phyloP scores from a whole-genome alignment of 2,797 vertebrate genomes.

The Morus bassanus region DNA sequence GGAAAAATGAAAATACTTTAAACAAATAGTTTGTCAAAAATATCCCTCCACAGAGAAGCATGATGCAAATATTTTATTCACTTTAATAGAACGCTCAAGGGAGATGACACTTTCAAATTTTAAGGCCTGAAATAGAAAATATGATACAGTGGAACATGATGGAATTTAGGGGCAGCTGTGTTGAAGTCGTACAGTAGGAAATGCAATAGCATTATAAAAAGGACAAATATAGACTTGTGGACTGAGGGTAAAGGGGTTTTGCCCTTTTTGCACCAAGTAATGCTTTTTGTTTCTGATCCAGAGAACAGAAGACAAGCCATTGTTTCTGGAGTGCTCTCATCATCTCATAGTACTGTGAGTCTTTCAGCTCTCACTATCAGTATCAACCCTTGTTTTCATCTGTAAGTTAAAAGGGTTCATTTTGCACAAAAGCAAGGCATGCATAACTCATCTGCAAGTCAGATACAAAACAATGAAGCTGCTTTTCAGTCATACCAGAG shows the following conservation, averaged over 20 bases:
- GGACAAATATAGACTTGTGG: not conserved
- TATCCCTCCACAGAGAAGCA: fast-evolving
- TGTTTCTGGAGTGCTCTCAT: not conserved
- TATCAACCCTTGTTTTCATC: not conserved
- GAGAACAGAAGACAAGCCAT: not conserved
- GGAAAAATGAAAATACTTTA: not conserved
- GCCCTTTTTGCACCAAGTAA: not conserved
- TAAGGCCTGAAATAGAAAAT: not conserved
- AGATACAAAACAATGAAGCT: not conserved
- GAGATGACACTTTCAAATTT: not conserved
- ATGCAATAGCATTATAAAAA: not conserved
- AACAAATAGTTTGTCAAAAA: not conserved
- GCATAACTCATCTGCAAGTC: not conserved
- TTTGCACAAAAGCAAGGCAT: not conserved
- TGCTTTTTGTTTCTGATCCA: not conserved
- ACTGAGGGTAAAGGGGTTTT: not conserved
- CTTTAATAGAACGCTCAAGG: not conserved
- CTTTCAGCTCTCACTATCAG: not conserved
- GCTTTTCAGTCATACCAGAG: not conserved
- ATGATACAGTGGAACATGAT: not conserved
- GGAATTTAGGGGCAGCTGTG: not conserved
- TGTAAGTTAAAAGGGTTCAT: not conserved
- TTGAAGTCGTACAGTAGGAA: not conserved
- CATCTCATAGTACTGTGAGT: not conserved
- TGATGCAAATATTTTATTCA: not conserved